A percentile compares a stretch with the other conserved stretches of the same genome.
These are phyloP conservation scores for Eupithecia insigniata DNA, from an alignment of 2,888 invertebrate species.

Conservation along the genomic window DNA sequence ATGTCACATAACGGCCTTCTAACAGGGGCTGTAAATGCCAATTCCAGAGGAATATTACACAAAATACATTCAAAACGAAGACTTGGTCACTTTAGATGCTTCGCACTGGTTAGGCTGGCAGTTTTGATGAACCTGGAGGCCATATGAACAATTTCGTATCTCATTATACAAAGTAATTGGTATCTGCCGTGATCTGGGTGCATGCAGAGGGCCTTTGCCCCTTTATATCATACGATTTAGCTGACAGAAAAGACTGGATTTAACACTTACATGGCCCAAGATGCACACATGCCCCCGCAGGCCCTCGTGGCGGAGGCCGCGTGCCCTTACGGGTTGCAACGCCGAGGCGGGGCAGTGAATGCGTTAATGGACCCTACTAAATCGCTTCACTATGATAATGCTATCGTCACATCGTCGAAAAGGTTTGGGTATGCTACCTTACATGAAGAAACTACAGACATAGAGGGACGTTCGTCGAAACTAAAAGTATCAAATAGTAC, in stretches of 20 bases:
- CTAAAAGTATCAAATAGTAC: no score
- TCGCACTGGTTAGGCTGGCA: neutral
- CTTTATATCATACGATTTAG: constrained; percentile 8
- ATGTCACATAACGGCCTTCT: constrained; percentile 3
- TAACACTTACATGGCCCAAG: no score
- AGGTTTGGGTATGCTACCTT: no score
- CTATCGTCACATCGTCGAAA: no score
- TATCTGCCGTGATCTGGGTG: constrained; percentile 17
- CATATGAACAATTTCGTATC: constrained; percentile 14
- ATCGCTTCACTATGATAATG: no score
- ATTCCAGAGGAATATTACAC: neutral
- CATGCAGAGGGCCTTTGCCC: neutral
- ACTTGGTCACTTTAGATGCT: neutral
- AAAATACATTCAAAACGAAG: neutral
- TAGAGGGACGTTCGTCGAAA: no score
- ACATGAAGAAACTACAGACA: no score
- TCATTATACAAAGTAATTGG: constrained; percentile 15
- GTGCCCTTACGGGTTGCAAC: no score
- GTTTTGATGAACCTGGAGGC: constrained; percentile 5
- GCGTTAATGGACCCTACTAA: no score
- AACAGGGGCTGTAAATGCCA: neutral
- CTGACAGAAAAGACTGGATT: neutral
- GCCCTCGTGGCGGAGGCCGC: no score
- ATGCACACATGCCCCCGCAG: no score
- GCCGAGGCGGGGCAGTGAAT: no score